A percentile compares a stretch with the other conserved stretches of the same genome.
phyloP scores from a whole-genome alignment of 2,797 vertebrate genomes.

The Peromyscus attwateri region DNA sequence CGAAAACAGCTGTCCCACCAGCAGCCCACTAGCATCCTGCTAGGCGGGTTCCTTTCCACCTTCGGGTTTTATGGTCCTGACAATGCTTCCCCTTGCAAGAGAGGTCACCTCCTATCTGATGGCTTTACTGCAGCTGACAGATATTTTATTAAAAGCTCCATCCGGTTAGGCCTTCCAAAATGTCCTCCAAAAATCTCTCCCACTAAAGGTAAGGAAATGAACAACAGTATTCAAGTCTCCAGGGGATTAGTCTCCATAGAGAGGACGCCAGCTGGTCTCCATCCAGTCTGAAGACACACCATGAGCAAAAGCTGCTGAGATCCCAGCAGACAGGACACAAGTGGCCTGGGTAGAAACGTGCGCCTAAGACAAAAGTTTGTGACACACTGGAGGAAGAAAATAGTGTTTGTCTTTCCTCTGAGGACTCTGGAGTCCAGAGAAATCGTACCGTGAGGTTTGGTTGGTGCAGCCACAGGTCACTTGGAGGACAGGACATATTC shows the following conservation, averaged over 20 bases:
- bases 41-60: background rate
- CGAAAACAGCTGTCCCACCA: background rate
- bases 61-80: constrained; percentile 52
- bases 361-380: background rate
- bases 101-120: constrained; percentile 63
- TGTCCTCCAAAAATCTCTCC: constrained; percentile 66
- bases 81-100: constrained; percentile 30
- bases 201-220: constrained; percentile 80
- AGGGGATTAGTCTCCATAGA: constrained; percentile 48
- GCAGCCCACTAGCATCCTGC: background rate
- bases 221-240: constrained; percentile 64
- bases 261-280: constrained; percentile 70
- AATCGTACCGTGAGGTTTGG: background rate
- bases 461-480: background rate
- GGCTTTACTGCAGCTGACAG: constrained; percentile 34
- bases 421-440: constrained; percentile 5
- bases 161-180: constrained; percentile 66
- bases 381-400: background rate
- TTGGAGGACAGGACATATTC: background rate
- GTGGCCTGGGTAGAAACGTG: constrained; percentile 41
- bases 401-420: background rate
- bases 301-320: background rate
- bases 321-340: constrained; percentile 19
- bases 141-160: constrained; percentile 79
- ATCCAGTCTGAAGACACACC: constrained; percentile 47